These are phyloP conservation scores for Macaca fascicularis DNA, from an alignment of 2,113 vertebrate genomes.

Conservation along the genomic window DNA sequence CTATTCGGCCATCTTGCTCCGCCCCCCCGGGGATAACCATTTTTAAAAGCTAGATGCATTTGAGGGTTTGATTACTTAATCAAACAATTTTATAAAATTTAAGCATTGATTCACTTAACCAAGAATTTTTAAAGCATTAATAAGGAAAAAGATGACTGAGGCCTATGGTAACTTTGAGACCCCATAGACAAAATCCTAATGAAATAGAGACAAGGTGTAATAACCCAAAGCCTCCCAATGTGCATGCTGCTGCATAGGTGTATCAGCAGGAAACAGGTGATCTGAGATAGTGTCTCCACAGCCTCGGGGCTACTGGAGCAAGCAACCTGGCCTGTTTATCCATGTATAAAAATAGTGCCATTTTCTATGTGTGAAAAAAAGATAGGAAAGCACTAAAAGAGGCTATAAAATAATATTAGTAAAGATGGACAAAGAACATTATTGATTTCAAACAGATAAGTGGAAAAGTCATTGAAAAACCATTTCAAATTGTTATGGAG, in stretches of 20 bases:
- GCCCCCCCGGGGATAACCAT: background rate
- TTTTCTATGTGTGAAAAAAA: background rate
- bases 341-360: background rate
- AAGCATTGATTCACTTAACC: background rate
- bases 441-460: background rate
- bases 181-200: background rate
- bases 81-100: background rate
- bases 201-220: background rate
- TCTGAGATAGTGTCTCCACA: background rate
- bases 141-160: background rate
- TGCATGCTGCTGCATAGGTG: background rate
- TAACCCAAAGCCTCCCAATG: background rate
- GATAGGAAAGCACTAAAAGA: background rate
- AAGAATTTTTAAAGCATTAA: slow-evolving; percentile 32
- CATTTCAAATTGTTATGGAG: background rate
- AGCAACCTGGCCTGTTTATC: background rate
- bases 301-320: background rate
- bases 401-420: background rate
- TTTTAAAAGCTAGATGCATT: background rate
- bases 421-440: background rate
- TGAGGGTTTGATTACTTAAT: background rate
- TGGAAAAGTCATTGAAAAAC: background rate
- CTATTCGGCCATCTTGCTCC: too few species aligned
- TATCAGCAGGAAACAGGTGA: background rate
- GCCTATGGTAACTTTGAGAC: background rate